Evolutionary conservation across 2,888 invertebrate species (phyloP), one percentile per base, ranked within the genome.

Genomic region (Gortyna flavago): DNA sequence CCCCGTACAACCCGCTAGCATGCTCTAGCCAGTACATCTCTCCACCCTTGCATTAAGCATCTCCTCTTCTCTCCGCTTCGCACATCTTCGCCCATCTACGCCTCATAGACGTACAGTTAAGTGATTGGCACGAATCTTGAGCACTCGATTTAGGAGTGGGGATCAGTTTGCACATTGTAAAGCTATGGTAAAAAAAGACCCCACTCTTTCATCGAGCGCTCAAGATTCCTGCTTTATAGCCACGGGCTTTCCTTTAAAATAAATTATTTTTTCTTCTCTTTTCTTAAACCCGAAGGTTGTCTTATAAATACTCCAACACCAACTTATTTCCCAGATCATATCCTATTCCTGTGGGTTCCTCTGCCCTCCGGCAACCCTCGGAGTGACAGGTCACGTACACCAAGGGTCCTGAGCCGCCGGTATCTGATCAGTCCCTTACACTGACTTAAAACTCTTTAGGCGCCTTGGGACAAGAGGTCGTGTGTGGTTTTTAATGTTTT

Each of bases 371-470:
- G 86, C 72, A 51, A 64, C 69, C 75, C 71, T 75, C 66, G 29
- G 59, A 72, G 76, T 84, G 86, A 87, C 86, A 81, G 75, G 88
- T 87, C 87, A 87, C 88, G 87, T 84, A 64, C 66, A 61, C 74
- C 51, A 41, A 65, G 77, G 83, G 77, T 82, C 65, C 77, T 68
- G 65, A 77, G 57, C 68, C 57, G 35, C 16, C 82, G 65, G 77
- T 84, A 84, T 84, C 83, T 85, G 86, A 84, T 84, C 83, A 74
- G 35, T 82, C 74, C 83, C 69, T 77, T 48, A 69, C 74, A 69
- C 61, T 72, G 83, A 81, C 86, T 84, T 85, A 72, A 83, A 85
- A 82, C 73, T 85, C 83, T 77, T 72, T 62, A 74, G 41, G 51
- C 73, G 68, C 77, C 83, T 74, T 66, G 85, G 83, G 83, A 82